A percentile compares a stretch with the other conserved stretches of the same genome.
These are phyloP conservation scores for Brachycybe producta DNA, from an alignment of 2,888 invertebrate species.

Conservation along the genomic window DNA sequence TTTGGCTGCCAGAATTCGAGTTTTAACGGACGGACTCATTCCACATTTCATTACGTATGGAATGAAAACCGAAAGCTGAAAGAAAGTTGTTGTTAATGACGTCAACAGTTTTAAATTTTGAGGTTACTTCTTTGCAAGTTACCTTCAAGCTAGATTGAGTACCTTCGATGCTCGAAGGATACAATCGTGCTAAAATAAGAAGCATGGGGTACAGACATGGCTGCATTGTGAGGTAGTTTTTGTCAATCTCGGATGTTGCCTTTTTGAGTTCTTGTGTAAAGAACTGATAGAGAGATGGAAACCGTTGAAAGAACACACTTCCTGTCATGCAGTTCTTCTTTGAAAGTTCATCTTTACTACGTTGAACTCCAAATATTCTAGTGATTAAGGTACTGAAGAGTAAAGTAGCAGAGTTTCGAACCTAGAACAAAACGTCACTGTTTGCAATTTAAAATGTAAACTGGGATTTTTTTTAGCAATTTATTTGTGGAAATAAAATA, in stretches of 20 bases:
- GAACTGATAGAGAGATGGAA: slow-evolving; percentile 49
- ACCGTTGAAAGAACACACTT: slow-evolving; percentile 62
- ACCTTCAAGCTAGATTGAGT: slow-evolving; percentile 54
- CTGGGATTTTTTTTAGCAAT: too few species aligned
- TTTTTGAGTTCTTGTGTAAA: slow-evolving; percentile 39
- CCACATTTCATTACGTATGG: slow-evolving; percentile 51
- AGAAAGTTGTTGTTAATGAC: slow-evolving; percentile 23
- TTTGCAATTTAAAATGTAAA: neutral
- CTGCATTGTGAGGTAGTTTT: slow-evolving; percentile 29
- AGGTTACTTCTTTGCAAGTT: slow-evolving; percentile 14
- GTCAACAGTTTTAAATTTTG: neutral
- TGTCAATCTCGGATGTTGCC: slow-evolving; percentile 8
- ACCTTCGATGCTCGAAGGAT: slow-evolving; percentile 59
- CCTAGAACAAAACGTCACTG: slow-evolving; percentile 5
- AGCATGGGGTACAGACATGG: slow-evolving; percentile 62
- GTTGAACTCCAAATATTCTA: slow-evolving; percentile 70
- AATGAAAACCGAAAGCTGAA: slow-evolving; percentile 50
- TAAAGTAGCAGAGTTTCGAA: slow-evolving; percentile 68
- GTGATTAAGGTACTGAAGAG: slow-evolving; percentile 69
- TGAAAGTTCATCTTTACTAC: slow-evolving; percentile 39
- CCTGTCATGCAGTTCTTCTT: slow-evolving; percentile 38
- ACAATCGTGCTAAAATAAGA: slow-evolving; percentile 60
- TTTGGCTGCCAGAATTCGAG: slow-evolving; percentile 56
- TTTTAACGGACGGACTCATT: slow-evolving; percentile 50
- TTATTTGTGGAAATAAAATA: too few species aligned